Base-by-base conservation (phyloP, 2,888 invertebrate genomes). In the Scaptodrosophila latifasciaeformis region DNA sequence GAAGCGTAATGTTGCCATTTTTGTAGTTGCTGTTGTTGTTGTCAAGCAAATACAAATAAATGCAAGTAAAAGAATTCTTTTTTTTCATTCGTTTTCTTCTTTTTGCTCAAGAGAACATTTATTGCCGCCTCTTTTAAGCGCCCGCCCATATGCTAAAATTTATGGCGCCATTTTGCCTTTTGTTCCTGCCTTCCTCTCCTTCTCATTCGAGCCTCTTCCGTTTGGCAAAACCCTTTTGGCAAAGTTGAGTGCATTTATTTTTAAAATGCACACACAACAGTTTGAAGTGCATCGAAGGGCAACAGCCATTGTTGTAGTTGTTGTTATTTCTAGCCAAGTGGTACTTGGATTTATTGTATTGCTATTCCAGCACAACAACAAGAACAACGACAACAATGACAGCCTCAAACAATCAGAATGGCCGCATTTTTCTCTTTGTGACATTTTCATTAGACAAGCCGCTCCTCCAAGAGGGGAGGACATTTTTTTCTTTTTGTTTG, bases 51-150 rank as follows among this genome's bases (percentile, higher is more conserved):
- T 15, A 35, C 9, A 31, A 31, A 39, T 18, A 39, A 21, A 21
- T 40, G 10, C 40, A 19, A 21, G 31, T 31, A 31, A 31, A 31
- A 31, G 31, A 12, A 19, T 42, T 24, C 54, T 65, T n/a, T n/a
- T n/a, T n/a, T n/a, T n/a, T n/a, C n/a, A n/a, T n/a, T n/a, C n/a
- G n/a, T n/a, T n/a, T n/a, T n/a, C n/a, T n/a, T n/a, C n/a, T n/a
- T n/a, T n/a, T n/a, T n/a, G n/a, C n/a, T n/a, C n/a, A n/a, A 44
- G 67, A 57, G 58, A 77, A 71, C 74, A 75, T 75, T 75, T 77
- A 75, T 75, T 69, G 78, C 65, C 60, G 63, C 60, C 67, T 24
- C 24, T 76, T 70, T 65, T 57, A 52, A 70, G 72, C 57, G 65
- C 46, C 50, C 49, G 52, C 61, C 65, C 69, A 53, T 70, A 63